phyloP scores from a whole-genome alignment of 2,797 vertebrate genomes.

The Loris lydekkerianus region DNA sequence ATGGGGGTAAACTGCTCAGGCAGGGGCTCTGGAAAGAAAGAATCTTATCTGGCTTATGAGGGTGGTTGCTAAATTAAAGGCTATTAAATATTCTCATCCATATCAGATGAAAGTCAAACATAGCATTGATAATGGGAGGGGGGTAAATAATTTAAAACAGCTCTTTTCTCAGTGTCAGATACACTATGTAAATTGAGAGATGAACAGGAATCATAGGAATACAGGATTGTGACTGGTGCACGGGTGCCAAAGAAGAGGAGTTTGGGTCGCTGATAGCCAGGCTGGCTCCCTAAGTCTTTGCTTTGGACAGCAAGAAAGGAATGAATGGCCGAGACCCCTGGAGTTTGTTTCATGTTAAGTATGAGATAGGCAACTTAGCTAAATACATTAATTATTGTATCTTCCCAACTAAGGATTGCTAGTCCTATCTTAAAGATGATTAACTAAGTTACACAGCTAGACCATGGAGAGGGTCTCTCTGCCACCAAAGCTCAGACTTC shows the following conservation, averaged over 20 bases:
- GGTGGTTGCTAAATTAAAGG: slow-evolving; percentile 39
- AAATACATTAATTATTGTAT: not conserved
- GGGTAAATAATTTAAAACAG: not conserved
- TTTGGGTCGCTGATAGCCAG: not conserved
- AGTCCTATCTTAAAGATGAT: not conserved
- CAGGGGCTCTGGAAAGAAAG: not conserved
- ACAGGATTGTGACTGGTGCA: not conserved
- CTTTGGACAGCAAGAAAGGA: not conserved
- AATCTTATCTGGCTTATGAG: not conserved
- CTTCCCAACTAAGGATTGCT: not conserved
- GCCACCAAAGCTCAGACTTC: not conserved
- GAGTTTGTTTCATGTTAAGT: slow-evolving; percentile 27
- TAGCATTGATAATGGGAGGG: not conserved
- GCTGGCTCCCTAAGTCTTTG: not conserved
- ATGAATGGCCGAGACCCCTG: accelerated
- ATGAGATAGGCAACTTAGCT: not conserved
- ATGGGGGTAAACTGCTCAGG: not conserved
- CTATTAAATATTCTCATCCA: not conserved
- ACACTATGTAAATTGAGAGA: not conserved
- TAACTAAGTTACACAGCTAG: not conserved
- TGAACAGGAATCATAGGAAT: not conserved
- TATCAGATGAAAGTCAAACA: not conserved
- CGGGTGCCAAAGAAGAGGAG: not conserved
- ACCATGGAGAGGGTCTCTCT: not conserved
- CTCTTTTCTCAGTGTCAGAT: slow-evolving; percentile 41